phyloP scores from a whole-genome alignment of 2,797 vertebrate species.

The Squalus acanthias region DNA sequence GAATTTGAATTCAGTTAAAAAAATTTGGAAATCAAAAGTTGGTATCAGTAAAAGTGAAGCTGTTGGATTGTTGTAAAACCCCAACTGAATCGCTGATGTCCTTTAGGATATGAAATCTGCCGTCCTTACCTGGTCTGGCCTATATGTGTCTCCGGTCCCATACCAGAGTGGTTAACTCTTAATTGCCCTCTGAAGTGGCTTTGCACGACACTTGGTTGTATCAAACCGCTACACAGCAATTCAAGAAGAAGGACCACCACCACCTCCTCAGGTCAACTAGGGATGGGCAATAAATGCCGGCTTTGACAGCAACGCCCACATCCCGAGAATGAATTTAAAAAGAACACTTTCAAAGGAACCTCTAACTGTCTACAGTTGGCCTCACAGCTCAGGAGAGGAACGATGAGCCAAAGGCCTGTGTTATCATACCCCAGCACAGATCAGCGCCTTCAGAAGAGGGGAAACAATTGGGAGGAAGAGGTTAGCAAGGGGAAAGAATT shows the following conservation, averaged over 20 bases:
- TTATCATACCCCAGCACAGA: background rate
- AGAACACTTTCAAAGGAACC: background rate
- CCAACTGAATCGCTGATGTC: background rate
- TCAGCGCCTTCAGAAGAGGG: background rate
- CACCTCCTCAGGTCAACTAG: background rate
- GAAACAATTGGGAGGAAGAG: background rate
- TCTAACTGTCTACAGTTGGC: background rate
- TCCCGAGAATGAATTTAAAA: background rate
- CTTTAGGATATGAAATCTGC: background rate
- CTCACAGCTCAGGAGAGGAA: background rate
- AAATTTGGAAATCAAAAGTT: background rate
- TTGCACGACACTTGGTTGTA: background rate
- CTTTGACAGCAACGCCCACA: background rate
- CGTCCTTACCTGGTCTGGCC: background rate
- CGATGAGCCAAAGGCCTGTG: background rate
- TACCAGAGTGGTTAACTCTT: background rate
- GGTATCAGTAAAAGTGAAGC: too few relatives aligned
- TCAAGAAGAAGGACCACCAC: background rate
- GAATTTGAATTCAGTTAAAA: background rate
- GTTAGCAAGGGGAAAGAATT: background rate
- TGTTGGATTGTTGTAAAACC: background rate
- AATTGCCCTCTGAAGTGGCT: background rate
- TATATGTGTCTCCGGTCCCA: background rate
- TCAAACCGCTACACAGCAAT: background rate
- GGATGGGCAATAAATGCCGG: background rate